Evolutionary conservation across 2,797 vertebrate species (phyloP).

Genomic region (Tympanoctomys barrerae): DNA sequence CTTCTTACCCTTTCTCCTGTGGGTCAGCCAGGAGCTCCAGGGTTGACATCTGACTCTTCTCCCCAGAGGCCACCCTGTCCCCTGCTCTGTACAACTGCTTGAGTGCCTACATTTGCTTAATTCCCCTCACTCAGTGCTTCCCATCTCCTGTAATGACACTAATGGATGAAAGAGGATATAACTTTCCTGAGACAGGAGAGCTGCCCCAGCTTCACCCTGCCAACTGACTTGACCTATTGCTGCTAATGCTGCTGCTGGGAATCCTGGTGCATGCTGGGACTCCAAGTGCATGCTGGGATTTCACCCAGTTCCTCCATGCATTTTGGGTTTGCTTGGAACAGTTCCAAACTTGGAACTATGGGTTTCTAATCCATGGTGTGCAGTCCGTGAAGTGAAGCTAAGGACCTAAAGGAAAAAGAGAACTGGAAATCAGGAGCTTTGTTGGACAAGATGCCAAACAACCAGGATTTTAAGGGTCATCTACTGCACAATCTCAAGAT

Average conservation of each 20-base stretch:
- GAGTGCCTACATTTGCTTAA: conserved; percentile 76
- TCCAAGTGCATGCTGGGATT: conserved; percentile 76
- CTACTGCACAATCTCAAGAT: not conserved
- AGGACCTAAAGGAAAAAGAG: not conserved
- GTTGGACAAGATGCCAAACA: not conserved
- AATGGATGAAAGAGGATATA: conserved; percentile 78
- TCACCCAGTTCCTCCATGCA: conserved; percentile 69
- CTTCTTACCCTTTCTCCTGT: not conserved
- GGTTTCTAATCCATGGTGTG: not conserved
- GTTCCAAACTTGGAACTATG: conserved; percentile 57
- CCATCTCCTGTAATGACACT: conserved; percentile 80
- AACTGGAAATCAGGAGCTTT: not conserved
- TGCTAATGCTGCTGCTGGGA: conserved; percentile 87
- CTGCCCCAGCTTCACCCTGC: conserved; percentile 74
- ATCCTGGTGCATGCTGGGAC: conserved; percentile 80
- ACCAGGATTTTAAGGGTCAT: not conserved
- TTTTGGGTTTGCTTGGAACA: conserved; percentile 71
- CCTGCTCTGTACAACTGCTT: conserved; percentile 81
- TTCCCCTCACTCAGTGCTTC: conserved; percentile 83
- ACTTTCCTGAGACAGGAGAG: conserved; percentile 80
- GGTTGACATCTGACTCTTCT: not conserved
- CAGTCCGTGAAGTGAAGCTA: not conserved
- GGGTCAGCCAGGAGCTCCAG: not conserved
- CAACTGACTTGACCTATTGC: conserved; percentile 83
- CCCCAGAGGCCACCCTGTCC: conserved; percentile 52